These are phyloP conservation scores for Aphrophora alni DNA, from an alignment of 2,888 invertebrate species.

Conservation along the genomic window DNA sequence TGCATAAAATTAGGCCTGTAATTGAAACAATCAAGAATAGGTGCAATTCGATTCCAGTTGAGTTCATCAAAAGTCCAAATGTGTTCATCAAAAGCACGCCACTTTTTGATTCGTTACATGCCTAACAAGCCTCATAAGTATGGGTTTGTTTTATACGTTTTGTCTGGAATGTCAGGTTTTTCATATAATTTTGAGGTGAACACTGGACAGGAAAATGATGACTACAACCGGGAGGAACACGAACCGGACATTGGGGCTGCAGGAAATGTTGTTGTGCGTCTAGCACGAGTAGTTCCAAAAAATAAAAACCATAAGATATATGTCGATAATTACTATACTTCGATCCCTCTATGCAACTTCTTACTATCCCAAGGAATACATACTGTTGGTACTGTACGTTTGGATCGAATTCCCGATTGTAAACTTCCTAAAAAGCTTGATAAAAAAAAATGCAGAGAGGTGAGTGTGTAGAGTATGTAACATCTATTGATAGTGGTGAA, in stretches of 20 bases:
- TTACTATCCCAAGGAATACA: constrained; percentile 29
- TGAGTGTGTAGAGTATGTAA: constrained; percentile 11
- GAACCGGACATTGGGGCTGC: no score
- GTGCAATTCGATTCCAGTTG: constrained; percentile 44
- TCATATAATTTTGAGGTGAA: no score
- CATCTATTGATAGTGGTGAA: not conserved
- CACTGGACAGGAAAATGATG: no score
- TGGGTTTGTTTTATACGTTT: no score
- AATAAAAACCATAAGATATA: no score
- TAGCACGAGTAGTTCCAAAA: no score
- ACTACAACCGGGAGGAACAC: no score
- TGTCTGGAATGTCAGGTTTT: no score
- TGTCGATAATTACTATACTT: no score
- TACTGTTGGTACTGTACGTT: constrained; percentile 35
- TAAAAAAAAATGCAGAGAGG: constrained; percentile 10
- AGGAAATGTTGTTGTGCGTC: no score
- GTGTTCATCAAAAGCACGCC: constrained; percentile 49
- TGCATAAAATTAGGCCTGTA: constrained; percentile 48
- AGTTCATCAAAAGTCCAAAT: constrained; percentile 51
- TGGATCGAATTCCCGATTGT: not conserved
- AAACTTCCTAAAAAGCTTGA: not conserved
- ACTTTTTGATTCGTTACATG: constrained; percentile 52
- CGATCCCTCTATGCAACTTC: no score
- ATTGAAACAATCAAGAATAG: constrained; percentile 42
- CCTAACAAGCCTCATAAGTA: constrained; percentile 56